Evolutionary conservation across 2,888 invertebrate species (phyloP), one percentile per base, ranked within the genome.

Genomic region (Polyommatus icarus): DNA sequence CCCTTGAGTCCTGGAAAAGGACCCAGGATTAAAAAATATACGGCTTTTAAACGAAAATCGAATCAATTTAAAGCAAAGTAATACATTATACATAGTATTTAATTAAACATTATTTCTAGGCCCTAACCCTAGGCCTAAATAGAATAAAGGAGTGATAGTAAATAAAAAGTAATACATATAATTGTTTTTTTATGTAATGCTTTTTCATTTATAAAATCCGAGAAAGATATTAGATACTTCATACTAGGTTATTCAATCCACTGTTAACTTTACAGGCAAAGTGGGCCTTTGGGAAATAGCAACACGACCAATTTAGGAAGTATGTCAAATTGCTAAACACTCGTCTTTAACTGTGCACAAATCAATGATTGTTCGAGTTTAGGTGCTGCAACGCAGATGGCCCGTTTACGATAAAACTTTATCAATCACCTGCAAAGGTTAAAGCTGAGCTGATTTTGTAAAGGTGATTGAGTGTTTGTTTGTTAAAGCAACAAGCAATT

Each of bases 381-480:
- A 29, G 67, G 67, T 67, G 67, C 67, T 67, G 67, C 29, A 67
- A 67, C 15, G 29, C 67, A 32, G 67, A 67, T 67, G 67, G 6
- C 67, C 67, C 15, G 67, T 29, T 67, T 24, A 29, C 15, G 67
- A 67, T 67, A 18, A 67, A 29, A 32, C 67, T 67, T 67, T 67
- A 67, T 67, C 67, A 67, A 67, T 67, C 67, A 67, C 67, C 67
- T 67, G 67, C 67, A 67, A 67, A 67, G 67, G 67, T 67, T 67
- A 67, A 29, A 29, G 29, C 29, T 32, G 24, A 67, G 20, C 18
- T 32, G 29, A 67, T 67, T 67, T 67, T 67, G 20, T 67, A 67
- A 61, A 67, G 29, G 29, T 32, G 67, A 67, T 67, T 32, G 67
- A 32, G 29, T 6, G 29, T 20, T 61, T 20, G 61, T 67, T 67